A percentile compares a stretch with the other conserved stretches of the same genome.
Evolutionary conservation across 1,140 invertebrate species (phyloP).

Genomic region (Leptestheria dahalacensis): DNA sequence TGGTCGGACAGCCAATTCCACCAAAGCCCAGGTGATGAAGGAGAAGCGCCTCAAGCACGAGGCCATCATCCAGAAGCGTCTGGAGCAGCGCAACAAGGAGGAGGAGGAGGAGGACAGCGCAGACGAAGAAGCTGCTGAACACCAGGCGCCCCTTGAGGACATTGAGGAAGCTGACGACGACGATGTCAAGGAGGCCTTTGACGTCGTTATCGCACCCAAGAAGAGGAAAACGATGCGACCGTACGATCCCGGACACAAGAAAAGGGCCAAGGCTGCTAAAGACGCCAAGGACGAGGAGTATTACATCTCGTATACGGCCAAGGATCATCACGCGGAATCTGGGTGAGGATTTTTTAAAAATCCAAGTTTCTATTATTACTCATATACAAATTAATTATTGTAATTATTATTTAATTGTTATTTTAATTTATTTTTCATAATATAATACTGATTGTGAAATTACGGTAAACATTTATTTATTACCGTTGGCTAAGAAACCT

Average conservation of each 20-base stretch:
- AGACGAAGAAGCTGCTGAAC: conserved; percentile 19
- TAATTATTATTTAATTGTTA: too few relatives aligned
- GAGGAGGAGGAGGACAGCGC: not conserved
- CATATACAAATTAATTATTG: too few relatives aligned
- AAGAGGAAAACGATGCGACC: conserved; percentile 22
- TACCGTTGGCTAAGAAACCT: too few relatives aligned
- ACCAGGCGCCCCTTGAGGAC: conserved; percentile 11
- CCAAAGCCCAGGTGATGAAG: conserved; percentile 34
- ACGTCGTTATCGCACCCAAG: conserved; percentile 20
- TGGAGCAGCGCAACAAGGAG: conserved; percentile 37
- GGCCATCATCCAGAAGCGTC: conserved; percentile 20
- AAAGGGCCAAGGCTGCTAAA: conserved; percentile 27
- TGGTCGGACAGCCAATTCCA: conserved; percentile 57
- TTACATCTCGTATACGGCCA: conserved; percentile 72
- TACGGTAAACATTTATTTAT: too few relatives aligned
- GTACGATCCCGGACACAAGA: conserved; percentile 27
- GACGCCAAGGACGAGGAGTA: conserved; percentile 46
- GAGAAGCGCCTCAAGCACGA: conserved; percentile 32
- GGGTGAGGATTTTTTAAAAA: conserved; percentile 39
- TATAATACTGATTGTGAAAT: too few relatives aligned
- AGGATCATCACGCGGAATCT: conserved; percentile 72
- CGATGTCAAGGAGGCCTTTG: conserved; percentile 21
- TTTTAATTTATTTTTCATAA: too few relatives aligned
- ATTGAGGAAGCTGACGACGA: conserved; percentile 16
- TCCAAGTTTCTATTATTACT: too few relatives aligned